phyloP scores from a whole-genome alignment of 2,888 invertebrate species.

The Globia sparganii region DNA sequence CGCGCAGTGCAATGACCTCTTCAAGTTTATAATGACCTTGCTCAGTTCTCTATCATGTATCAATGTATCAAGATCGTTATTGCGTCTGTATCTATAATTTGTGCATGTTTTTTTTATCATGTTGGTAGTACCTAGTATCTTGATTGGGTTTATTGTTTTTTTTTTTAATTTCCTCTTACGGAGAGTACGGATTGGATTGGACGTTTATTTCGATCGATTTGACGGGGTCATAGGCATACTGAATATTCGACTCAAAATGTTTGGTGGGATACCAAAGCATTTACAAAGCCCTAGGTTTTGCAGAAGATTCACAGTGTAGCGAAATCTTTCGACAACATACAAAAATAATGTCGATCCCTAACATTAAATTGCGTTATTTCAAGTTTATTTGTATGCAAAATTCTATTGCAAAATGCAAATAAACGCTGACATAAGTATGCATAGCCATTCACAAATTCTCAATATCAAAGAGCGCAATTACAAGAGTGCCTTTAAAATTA shows the following conservation, averaged over 20 bases:
- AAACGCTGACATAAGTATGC: background rate
- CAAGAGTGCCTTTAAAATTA: background rate
- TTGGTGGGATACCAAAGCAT: background rate
- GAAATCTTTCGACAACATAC: background rate
- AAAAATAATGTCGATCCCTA: background rate
- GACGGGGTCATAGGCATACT: background rate
- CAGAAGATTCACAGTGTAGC: background rate
- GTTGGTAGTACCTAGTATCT: constrained; percentile 38
- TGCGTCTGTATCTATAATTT: constrained; percentile 46
- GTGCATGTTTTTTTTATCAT: constrained; percentile 40
- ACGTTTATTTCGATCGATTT: background rate
- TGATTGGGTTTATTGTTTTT: constrained; percentile 4
- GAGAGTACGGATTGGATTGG: background rate
- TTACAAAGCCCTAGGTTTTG: background rate
- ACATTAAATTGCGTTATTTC: background rate
- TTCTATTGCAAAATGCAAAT: background rate
- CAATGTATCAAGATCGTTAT: constrained; percentile 51
- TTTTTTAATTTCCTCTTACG: background rate
- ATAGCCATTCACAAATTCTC: background rate
- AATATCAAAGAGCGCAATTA: background rate
- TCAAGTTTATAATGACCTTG: constrained; percentile 56
- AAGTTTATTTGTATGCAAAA: constrained; percentile 1
- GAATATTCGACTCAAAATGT: background rate
- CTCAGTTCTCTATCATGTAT: constrained; percentile 47
- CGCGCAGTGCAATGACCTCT: constrained; percentile 61